Percentiles rank a stretch among this genome's conserved stretches.
Conservation (phyloP, 2,113 vertebrate species). For the Seriola rivoliana region DNA sequence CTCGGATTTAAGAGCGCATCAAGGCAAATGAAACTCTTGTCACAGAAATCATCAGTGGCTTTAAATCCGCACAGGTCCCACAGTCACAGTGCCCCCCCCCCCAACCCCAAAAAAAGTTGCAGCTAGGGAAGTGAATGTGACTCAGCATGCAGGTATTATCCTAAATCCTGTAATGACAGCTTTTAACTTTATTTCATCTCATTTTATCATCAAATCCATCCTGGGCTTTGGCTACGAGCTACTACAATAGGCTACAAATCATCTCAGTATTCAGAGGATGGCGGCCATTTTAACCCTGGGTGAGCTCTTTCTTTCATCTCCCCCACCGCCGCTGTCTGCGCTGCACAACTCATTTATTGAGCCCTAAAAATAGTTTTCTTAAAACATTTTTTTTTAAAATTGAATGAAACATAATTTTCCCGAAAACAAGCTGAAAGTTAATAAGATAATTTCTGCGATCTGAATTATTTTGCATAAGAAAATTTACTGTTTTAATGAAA, state of each 20-base stretch:
- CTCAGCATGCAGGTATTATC: slow-evolving; percentile 2
- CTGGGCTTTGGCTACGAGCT: slow-evolving; percentile 26
- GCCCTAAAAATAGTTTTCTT: not conserved
- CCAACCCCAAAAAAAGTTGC: slow-evolving; percentile 6
- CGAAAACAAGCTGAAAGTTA: not conserved
- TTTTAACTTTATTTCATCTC: slow-evolving; percentile 8
- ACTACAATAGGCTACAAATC: slow-evolving; percentile 50
- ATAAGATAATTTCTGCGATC: not conserved
- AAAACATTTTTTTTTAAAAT: not conserved
- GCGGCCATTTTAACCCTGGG: slow-evolving; percentile 80
- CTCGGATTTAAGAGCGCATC: slow-evolving; percentile 55
- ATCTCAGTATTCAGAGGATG: slow-evolving; percentile 54
- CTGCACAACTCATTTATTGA: not conserved
- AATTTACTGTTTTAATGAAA: not conserved
- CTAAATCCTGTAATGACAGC: not conserved
- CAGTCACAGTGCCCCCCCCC: slow-evolving; percentile 12
- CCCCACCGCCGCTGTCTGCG: slow-evolving; percentile 13
- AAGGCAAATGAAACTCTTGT: slow-evolving; percentile 55
- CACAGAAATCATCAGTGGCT: slow-evolving; percentile 45
- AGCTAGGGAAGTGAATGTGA: not conserved
- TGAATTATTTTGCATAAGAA: not conserved
- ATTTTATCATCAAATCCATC: slow-evolving; percentile 24
- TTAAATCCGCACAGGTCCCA: slow-evolving; percentile 36
- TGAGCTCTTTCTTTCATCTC: slow-evolving; percentile 51
- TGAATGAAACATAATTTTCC: accelerated